Evolutionary conservation across 2,797 vertebrate species (phyloP).

Genomic region (Sebastiscus albofasciatus): DNA sequence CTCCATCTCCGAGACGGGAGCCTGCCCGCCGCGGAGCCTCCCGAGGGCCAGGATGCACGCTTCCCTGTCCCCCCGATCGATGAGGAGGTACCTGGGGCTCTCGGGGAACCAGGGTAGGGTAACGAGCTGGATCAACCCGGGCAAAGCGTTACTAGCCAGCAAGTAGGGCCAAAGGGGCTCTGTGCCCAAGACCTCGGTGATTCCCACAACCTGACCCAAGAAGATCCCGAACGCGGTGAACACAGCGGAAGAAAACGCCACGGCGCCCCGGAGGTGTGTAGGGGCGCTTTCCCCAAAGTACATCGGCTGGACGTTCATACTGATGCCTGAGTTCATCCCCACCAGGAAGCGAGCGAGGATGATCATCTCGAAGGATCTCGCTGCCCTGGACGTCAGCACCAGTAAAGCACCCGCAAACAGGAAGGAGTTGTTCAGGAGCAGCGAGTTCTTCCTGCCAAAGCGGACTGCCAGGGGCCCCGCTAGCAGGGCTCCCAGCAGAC

Average conservation of each 20-base stretch:
- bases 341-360: constrained; percentile 86
- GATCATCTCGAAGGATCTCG: constrained; percentile 90
- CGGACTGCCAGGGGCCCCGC: constrained; percentile 88
- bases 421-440: constrained; percentile 89
- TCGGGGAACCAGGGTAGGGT: constrained; percentile 91
- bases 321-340: constrained; percentile 89
- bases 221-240: constrained; percentile 90
- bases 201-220: constrained; percentile 88
- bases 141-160: constrained; percentile 88
- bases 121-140: constrained; percentile 86
- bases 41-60: constrained; percentile 84
- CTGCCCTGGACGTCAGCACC: constrained; percentile 80
- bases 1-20: constrained; percentile 83
- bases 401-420: constrained; percentile 79
- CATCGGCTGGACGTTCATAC: constrained; percentile 94
- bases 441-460: constrained; percentile 88
- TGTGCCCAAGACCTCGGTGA: constrained; percentile 88
- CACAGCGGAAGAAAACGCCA: constrained; percentile 88
- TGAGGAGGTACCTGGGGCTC: constrained; percentile 92
- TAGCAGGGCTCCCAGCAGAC: constrained; percentile 84
- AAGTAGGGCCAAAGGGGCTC: constrained; percentile 88
- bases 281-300: constrained; percentile 92
- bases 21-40: constrained; percentile 79
- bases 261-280: constrained; percentile 86
- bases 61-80: constrained; percentile 86